Percentiles rank a stretch among this genome's conserved stretches.
phyloP scores from a whole-genome alignment of 2,797 vertebrate species.

The Danio aesculapii region DNA sequence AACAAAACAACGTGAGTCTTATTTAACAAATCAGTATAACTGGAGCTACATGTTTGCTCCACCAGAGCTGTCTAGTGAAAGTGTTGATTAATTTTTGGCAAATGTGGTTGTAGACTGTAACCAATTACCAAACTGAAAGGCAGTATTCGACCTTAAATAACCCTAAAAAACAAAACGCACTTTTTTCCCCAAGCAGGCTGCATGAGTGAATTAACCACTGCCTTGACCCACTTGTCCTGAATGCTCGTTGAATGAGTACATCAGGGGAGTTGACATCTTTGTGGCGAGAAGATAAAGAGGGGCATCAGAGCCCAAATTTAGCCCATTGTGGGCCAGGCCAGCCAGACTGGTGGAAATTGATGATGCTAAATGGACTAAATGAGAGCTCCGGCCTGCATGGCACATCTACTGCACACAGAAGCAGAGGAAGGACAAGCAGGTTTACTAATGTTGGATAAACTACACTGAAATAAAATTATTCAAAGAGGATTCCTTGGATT shows the following conservation, averaged over 20 bases:
- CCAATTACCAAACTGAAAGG: constrained; percentile 53
- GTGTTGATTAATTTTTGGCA: constrained; percentile 54
- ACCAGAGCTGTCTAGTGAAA: constrained; percentile 20
- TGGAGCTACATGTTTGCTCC: not conserved
- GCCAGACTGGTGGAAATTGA: constrained; percentile 27
- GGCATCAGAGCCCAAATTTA: constrained; percentile 50
- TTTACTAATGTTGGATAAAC: not conserved
- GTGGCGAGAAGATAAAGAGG: constrained; percentile 45
- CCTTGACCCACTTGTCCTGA: constrained; percentile 43
- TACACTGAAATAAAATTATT: too few relatives aligned
- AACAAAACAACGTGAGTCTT: not conserved
- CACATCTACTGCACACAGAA: constrained; percentile 16
- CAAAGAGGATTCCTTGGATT: too few relatives aligned
- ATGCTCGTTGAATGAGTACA: constrained; percentile 37
- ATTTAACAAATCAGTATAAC: not conserved
- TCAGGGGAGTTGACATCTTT: constrained; percentile 45
- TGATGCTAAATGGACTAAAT: constrained; percentile 38
- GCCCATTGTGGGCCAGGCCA: constrained; percentile 37
- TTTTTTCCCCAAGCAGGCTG: constrained; percentile 10
- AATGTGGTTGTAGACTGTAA: constrained; percentile 43
- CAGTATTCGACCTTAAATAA: constrained; percentile 44
- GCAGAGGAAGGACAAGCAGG: constrained; percentile 3
- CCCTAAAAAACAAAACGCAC: constrained; percentile 47
- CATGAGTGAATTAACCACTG: constrained; percentile 41
- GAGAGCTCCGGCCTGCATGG: not conserved